These are phyloP conservation scores for Pocillopora grandis DNA, from an alignment of 92 coral and sea anemone genomes.

Conservation along the genomic window DNA sequence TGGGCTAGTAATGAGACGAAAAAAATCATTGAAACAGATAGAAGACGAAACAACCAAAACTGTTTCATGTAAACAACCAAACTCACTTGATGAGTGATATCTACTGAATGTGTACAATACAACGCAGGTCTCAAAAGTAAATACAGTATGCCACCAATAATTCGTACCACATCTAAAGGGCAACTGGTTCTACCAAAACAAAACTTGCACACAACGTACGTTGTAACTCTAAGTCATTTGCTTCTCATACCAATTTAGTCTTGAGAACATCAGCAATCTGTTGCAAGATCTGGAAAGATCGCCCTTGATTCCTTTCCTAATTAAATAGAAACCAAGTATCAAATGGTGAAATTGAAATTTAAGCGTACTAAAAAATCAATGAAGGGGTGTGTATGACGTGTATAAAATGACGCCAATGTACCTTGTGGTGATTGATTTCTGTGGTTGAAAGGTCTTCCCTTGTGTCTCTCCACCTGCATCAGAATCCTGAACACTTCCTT, in stretches of 20 bases:
- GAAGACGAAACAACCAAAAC: no score
- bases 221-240: not conserved
- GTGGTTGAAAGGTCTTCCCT: not conserved
- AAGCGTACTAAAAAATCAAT: not conserved
- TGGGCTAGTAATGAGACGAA: conserved; percentile 43
- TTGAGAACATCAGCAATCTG: conserved; percentile 21
- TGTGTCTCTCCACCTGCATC: not conserved
- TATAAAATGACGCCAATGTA: not conserved
- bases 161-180: no score
- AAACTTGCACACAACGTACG: not conserved
- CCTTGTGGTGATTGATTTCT: not conserved
- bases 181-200: not conserved
- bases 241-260: conserved; percentile 46
- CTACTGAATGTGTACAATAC: no score
- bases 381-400: not conserved
- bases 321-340: not conserved
- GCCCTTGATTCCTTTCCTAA: conserved; percentile 22
- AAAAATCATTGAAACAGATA: not conserved
- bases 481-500: not conserved
- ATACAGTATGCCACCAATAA: no score
- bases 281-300: not conserved
- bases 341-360: not conserved
- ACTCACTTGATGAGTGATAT: no score
- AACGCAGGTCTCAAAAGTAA: no score
- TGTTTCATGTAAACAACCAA: no score